Evolutionary conservation across 2,888 invertebrate species (phyloP).

Genomic region (Drosophila mulleri): DNA sequence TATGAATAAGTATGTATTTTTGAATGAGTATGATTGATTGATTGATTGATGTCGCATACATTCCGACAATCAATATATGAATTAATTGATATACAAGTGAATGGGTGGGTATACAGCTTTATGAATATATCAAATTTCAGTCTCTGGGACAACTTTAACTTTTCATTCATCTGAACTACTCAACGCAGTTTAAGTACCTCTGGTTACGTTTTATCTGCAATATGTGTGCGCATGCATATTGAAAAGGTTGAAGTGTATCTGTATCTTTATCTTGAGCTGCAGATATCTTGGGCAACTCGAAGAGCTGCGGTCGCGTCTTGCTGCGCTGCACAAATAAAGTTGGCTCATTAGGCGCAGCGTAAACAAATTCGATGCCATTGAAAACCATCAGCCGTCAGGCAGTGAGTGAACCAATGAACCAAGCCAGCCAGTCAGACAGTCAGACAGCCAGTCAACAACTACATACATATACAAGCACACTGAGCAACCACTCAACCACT

Average conservation of each 20-base stretch:
- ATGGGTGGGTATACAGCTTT: background rate
- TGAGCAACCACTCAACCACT: slow-evolving; percentile 38
- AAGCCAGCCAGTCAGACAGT: slow-evolving; percentile 32
- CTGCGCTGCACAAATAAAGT: slow-evolving; percentile 62
- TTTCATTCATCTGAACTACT: background rate
- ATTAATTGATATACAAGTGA: background rate
- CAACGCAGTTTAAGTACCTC: background rate
- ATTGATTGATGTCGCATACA: no score
- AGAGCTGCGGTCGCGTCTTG: slow-evolving; percentile 54
- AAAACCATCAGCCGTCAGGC: slow-evolving; percentile 37
- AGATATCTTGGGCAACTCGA: slow-evolving; percentile 12
- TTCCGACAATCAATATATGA: no score
- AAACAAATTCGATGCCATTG: slow-evolving; percentile 67
- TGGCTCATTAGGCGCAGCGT: slow-evolving; percentile 75
- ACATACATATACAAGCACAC: slow-evolving; percentile 16
- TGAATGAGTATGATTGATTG: background rate
- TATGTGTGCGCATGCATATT: background rate
- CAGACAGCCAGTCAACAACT: slow-evolving; percentile 23
- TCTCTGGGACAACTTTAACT: background rate
- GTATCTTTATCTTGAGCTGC: slow-evolving; percentile 20
- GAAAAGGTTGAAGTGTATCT: slow-evolving; percentile 14
- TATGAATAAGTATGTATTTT: background rate
- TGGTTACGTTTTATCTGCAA: background rate
- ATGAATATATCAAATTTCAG: background rate
- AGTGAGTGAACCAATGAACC: slow-evolving; percentile 32